Evolutionary conservation across 2,797 vertebrate genomes (phyloP).

Genomic region (Ceryle rudis): DNA sequence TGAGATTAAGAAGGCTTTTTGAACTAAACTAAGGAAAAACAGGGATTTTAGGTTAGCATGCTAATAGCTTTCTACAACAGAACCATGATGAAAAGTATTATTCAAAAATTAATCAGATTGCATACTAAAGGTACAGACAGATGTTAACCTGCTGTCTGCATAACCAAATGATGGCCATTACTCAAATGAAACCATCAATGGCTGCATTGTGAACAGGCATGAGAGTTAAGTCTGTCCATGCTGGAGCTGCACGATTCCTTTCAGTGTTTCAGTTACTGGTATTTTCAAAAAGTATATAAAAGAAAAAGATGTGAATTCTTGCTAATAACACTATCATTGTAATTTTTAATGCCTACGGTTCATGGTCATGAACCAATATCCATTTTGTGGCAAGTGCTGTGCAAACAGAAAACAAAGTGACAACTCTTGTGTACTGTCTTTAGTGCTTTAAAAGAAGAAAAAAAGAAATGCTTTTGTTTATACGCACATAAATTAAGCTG

Average conservation of each 20-base stretch:
- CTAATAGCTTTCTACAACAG: not conserved
- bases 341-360: not conserved
- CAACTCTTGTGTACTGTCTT: accelerated
- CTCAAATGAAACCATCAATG: not conserved
- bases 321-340: not conserved
- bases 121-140: not conserved
- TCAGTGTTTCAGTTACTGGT: not conserved
- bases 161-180: not conserved
- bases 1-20: not conserved
- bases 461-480: not conserved
- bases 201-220: not conserved
- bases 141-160: not conserved
- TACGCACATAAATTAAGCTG: not conserved
- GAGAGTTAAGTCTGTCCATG: not conserved
- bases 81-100: not conserved
- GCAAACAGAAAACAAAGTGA: not conserved
- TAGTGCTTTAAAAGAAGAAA: not conserved
- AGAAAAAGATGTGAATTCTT: accelerated
- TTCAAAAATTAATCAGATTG: not conserved
- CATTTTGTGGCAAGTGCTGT: not conserved
- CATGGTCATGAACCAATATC: not conserved
- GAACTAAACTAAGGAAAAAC: not conserved
- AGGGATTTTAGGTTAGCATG: not conserved
- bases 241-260: accelerated
- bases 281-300: not conserved